phyloP scores from a whole-genome alignment of 2,888 invertebrate species.

The Isotomurus palustris region DNA sequence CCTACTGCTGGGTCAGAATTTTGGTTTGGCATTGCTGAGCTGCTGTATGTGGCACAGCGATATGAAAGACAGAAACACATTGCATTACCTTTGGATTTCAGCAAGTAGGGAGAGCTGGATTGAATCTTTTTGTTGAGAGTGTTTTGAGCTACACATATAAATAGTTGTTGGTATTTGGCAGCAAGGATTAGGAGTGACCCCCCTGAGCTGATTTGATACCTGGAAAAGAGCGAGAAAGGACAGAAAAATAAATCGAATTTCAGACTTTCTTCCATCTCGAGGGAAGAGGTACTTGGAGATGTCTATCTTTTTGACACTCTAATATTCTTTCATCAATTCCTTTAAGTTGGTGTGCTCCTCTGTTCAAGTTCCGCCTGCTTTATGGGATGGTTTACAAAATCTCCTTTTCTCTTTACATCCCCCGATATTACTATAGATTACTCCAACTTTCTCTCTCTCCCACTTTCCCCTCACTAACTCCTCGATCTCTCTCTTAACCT shows the following conservation, averaged over 20 bases:
- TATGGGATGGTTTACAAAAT: too few species aligned
- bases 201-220: constrained; percentile 30
- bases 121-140: constrained; percentile 31
- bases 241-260: constrained; percentile 15
- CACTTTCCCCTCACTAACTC: not conserved
- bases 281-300: constrained; percentile 6
- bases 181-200: constrained; percentile 31
- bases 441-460: too few species aligned
- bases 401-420: too few species aligned
- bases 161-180: constrained; percentile 37
- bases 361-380: too few species aligned
- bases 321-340: constrained; percentile 12
- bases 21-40: too few species aligned
- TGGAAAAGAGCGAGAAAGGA: constrained; percentile 13
- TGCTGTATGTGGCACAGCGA: too few species aligned
- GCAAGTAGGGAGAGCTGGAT: constrained; percentile 33
- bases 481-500: not conserved
- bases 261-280: constrained; percentile 6
- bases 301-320: constrained; percentile 13
- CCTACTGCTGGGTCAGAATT: too few species aligned
- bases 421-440: too few species aligned
- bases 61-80: not conserved
- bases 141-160: constrained; percentile 36
- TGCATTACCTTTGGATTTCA: constrained; percentile 32
- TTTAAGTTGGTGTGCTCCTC: too few species aligned